Base-by-base conservation (phyloP, 2,113 vertebrate genomes). In the Nothobranchius kuhntae region DNA sequence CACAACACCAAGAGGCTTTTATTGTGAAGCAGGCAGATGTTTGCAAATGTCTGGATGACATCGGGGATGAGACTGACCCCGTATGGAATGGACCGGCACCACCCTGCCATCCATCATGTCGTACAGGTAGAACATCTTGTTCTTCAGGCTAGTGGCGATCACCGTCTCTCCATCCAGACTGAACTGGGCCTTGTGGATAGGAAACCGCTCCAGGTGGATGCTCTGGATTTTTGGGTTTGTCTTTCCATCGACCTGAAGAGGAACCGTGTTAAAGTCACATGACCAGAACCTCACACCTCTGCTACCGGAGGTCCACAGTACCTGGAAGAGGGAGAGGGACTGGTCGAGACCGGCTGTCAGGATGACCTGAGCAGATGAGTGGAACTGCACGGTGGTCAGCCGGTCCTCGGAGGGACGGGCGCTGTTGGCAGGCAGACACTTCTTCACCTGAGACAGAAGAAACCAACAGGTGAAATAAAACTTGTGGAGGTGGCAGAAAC, bases 151-250 rank as follows among this genome's bases (percentile, higher is more conserved):
- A 0, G 96, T 99, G 60, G 96, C 96, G 77, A 99, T 92, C 84
- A 99, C 92, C 53, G 91, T 89, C 47, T 96, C 94, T 2, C 98
- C 97, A 53, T 95, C 92, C 9, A 82, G 65, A 66, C 92, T 97
- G 86, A 99, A 99, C 51, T 13, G 76, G 36, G 97, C 96, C 38
- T 91, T 95, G 79, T 93, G 93, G 61, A 99, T 79, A 0, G 96
- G 96, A 90, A 98, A 99, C 0, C 82, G 88, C 71, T 99, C 94
- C 75, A 99, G 90, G 88, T 95, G 93, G 71, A 99, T 93, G 80
- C 95, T 98, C 88, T 99, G 96, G 86, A 99, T 98, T 92, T 93
- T 95, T 0, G 95, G 94, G 87, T 99, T 99, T 6, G 80, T 94
- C 91, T 95, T 92, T 6, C 96, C 96, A 9, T 99, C 98, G 61